These are phyloP conservation scores for Trematocara marginatum DNA, from an alignment of 2,113 vertebrate genomes.

Conservation along the genomic window DNA sequence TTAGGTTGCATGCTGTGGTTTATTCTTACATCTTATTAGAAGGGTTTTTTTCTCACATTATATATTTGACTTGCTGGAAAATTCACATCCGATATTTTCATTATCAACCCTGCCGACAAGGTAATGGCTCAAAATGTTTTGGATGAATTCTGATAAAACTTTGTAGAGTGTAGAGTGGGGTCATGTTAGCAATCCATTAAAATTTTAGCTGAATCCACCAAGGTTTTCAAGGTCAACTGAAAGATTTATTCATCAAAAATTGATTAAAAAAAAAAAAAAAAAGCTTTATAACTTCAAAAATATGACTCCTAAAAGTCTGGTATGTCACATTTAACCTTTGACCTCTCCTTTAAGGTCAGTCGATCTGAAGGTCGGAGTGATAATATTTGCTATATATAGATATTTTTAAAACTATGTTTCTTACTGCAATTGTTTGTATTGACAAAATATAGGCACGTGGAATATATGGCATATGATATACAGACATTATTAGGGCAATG, in stretches of 20 bases:
- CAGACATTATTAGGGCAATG: background rate
- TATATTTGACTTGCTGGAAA: background rate
- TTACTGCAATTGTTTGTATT: background rate
- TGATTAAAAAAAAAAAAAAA: background rate
- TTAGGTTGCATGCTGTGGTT: background rate
- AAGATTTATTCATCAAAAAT: background rate
- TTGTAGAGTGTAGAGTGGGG: background rate
- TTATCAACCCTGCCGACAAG: background rate
- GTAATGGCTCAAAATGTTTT: background rate
- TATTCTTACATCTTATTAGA: background rate
- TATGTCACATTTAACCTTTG: background rate
- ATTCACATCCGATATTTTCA: background rate
- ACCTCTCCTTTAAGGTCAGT: background rate
- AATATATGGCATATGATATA: background rate
- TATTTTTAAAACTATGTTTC: background rate
- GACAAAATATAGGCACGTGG: background rate
- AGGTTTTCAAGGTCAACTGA: background rate
- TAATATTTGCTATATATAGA: background rate
- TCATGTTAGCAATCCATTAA: background rate
- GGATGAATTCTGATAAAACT: background rate
- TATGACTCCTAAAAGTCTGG: background rate
- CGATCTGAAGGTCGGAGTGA: fast-evolving
- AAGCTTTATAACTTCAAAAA: background rate
- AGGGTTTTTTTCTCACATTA: fast-evolving
- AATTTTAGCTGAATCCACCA: background rate